Conservation (phyloP, 2,797 vertebrate genomes). For the Thunnus albacares region DNA sequence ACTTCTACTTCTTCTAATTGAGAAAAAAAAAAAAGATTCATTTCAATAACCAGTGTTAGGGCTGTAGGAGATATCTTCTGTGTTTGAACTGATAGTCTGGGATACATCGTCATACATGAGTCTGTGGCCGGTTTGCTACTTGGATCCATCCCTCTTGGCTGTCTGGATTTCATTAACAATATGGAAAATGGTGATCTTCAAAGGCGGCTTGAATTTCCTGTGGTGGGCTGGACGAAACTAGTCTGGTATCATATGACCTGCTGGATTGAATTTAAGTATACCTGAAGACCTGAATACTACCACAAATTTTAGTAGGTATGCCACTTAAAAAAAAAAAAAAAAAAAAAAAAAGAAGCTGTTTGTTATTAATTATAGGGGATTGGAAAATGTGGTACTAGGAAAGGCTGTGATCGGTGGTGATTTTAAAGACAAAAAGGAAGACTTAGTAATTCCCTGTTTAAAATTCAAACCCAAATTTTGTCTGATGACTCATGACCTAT, state of each 20-base stretch:
- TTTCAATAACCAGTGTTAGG: slow-evolving; percentile 20
- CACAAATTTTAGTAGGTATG: slow-evolving; percentile 57
- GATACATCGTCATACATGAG: slow-evolving; percentile 42
- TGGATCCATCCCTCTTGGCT: slow-evolving; percentile 60
- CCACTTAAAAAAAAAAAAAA: slow-evolving; percentile 41
- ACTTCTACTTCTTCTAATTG: background rate
- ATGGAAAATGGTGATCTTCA: slow-evolving; percentile 83
- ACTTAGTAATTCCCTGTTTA: background rate
- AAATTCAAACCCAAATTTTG: slow-evolving; percentile 12
- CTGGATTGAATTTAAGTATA: slow-evolving; percentile 77
- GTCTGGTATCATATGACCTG: slow-evolving; percentile 79
- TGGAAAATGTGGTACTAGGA: slow-evolving; percentile 16
- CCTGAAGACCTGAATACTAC: slow-evolving; percentile 72
- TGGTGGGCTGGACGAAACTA: slow-evolving; percentile 70
- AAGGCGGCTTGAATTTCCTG: slow-evolving; percentile 83
- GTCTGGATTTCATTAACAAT: slow-evolving; percentile 86
- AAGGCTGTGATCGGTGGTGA: slow-evolving; percentile 18
- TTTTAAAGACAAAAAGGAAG: slow-evolving; percentile 26
- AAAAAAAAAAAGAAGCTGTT: slow-evolving; percentile 20
- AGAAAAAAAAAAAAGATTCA: slow-evolving; percentile 10
- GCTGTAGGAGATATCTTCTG: slow-evolving; percentile 34
- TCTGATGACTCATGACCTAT: slow-evolving; percentile 1
- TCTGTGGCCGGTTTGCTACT: slow-evolving; percentile 59
- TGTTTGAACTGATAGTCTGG: slow-evolving; percentile 50
- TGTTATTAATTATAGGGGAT: slow-evolving; percentile 44